Base-by-base conservation (phyloP, 2,797 vertebrate species). In the Intellagama lesueurii region DNA sequence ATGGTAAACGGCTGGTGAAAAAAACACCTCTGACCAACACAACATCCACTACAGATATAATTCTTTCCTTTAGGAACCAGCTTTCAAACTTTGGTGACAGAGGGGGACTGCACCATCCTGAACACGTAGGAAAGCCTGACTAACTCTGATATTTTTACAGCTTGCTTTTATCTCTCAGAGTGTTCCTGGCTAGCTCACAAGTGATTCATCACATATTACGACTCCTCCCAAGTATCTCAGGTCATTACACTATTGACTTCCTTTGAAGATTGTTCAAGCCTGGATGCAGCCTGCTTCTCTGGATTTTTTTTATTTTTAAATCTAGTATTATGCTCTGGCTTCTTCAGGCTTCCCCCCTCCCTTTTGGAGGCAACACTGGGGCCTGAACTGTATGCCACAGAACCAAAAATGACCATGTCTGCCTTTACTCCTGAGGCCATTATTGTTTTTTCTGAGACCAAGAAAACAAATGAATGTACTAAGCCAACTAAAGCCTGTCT, bases 81-180 rank as follows among this genome's bases (percentile, higher is more conserved):
- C 12, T 69, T 92, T 91, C 70, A 79, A 94, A 87, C 88, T 94
- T 92, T 92, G 92, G 90, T 94, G 92, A 94, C 88, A 95, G 90
- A 95, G 89, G 90, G 11, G 92, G 91, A 86, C 69, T 8, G 28
- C 49, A 72, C 64, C 22, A 73, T 77, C 70, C 24, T 35, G 52
- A 87, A 66, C 56, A 32, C 52, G 78, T 30, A 92, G 83, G 87
- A 91, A 91, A 92, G 56, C 32, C 70, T 32, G 84, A 87, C 91
- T 92, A 52, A 9, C 91, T 90, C 87, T 75, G 83, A 91, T 91
- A 82, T 19, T 87, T 2, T 82, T 92, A 89, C 88, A 93, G 52
- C 52, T 79, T 80, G 86, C 87, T 92, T 89, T 72, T 73, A 91
- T 49, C 81, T 94, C 77, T n/a, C 87, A 70, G 56, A 89, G 92